Evolutionary conservation across 2,888 invertebrate species (phyloP).

Genomic region (Ariolimax columbianus): DNA sequence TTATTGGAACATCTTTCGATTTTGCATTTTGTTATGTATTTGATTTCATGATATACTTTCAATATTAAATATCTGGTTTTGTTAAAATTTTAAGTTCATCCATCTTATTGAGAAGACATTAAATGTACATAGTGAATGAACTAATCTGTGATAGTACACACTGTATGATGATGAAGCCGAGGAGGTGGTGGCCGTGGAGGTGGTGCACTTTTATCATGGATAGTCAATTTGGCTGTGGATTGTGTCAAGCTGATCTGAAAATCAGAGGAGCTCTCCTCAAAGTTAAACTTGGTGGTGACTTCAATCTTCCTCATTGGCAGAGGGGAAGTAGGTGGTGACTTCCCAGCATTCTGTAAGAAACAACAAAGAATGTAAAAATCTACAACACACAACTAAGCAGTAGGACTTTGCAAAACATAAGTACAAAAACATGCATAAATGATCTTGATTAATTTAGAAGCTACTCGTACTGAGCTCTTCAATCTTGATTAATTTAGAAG

Average conservation of each 20-base stretch:
- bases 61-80: too few species aligned
- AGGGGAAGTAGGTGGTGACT: conserved; percentile 27
- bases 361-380: neutral
- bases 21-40: too few species aligned
- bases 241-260: conserved; percentile 25
- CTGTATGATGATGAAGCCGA: conserved; percentile 22
- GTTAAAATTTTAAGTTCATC: neutral
- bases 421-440: too few species aligned
- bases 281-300: conserved; percentile 34
- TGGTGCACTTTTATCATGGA: conserved; percentile 31
- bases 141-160: neutral
- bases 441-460: too few species aligned
- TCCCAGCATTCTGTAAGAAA: conserved; percentile 4
- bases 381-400: neutral
- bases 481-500: too few species aligned
- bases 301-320: conserved; percentile 43
- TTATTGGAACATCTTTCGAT: too few species aligned
- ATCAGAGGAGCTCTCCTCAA: conserved; percentile 27
- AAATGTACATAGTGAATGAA: neutral
- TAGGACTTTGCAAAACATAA: neutral
- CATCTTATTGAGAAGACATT: neutral
- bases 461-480: too few species aligned
- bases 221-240: conserved; percentile 29
- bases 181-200: conserved; percentile 42
- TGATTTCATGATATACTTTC: too few species aligned